These are phyloP conservation scores for Watsonalla binaria DNA, from an alignment of 2,888 invertebrate genomes.

Conservation along the genomic window DNA sequence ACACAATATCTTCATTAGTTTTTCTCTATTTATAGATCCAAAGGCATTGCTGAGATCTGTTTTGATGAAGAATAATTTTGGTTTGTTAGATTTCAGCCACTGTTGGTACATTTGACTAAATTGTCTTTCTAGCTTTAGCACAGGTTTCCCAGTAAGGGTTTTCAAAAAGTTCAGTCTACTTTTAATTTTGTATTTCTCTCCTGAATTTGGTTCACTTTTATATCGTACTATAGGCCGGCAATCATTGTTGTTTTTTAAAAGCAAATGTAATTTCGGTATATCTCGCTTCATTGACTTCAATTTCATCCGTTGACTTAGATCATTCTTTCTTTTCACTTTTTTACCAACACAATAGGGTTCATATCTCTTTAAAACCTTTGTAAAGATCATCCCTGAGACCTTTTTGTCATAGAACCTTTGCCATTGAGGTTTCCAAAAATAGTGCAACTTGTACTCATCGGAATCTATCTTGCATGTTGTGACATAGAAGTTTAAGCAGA, in stretches of 20 bases:
- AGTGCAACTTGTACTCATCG: constrained; percentile 65
- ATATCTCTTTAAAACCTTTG: constrained; percentile 45
- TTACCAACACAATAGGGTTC: constrained; percentile 43
- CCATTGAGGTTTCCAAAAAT: constrained; percentile 65
- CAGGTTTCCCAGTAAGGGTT: constrained; percentile 34
- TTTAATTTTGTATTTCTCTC: constrained; percentile 55
- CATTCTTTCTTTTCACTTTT: constrained; percentile 35
- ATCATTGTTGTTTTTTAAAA: constrained; percentile 56
- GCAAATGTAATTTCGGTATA: constrained; percentile 58
- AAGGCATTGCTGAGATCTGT: constrained; percentile 72
- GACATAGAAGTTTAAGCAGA: constrained; percentile 63
- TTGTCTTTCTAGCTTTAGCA: constrained; percentile 44
- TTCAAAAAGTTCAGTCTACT: constrained; percentile 52
- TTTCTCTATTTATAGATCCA: constrained; percentile 60
- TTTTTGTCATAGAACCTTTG: constrained; percentile 66
- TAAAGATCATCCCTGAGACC: constrained; percentile 47
- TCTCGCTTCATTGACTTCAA: constrained; percentile 41
- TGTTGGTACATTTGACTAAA: constrained; percentile 38
- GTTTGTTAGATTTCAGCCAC: constrained; percentile 52
- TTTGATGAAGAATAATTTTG: constrained; percentile 67
- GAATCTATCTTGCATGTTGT: constrained; percentile 61
- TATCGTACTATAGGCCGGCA: constrained; percentile 65
- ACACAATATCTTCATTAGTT: constrained; percentile 49
- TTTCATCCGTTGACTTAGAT: constrained; percentile 29
- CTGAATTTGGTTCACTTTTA: constrained; percentile 37